A percentile compares a stretch with the other conserved stretches of the same genome.
These are phyloP conservation scores for Bombus haemorrhoidalis DNA, from an alignment of 1,140 invertebrate genomes.

Conservation along the genomic window DNA sequence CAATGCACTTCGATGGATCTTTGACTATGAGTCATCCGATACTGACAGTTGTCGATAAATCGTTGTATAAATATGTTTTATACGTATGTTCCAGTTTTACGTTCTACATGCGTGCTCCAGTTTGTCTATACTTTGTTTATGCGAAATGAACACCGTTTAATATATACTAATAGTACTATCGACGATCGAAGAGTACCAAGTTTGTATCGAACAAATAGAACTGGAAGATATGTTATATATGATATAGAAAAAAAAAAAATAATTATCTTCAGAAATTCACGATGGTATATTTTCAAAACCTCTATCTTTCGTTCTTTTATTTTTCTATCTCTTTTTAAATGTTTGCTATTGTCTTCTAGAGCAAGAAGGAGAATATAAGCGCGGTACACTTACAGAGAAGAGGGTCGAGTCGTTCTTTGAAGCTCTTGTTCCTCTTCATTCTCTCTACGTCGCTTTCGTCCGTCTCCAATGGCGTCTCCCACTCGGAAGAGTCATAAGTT, in stretches of 20 bases:
- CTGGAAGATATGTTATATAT: too few species aligned
- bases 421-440: conserved; percentile 87
- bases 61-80: not conserved
- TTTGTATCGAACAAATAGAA: too few species aligned
- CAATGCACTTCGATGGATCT: not conserved
- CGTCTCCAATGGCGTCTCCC: conserved; percentile 79
- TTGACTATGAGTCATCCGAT: not conserved
- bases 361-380: not conserved
- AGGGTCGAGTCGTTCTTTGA: conserved; percentile 88
- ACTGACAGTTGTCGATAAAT: not conserved
- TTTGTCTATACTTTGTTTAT: not conserved
- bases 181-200: too few species aligned
- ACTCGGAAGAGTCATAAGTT: conserved; percentile 77
- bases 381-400: conserved; percentile 85
- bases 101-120: not conserved
- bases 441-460: conserved; percentile 79
- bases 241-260: too few species aligned
- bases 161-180: too few species aligned
- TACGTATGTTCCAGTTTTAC: not conserved
- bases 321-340: not conserved
- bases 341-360: not conserved
- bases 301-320: too few species aligned
- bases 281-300: too few species aligned
- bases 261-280: too few species aligned
- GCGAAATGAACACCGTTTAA: too few species aligned